phyloP scores from a whole-genome alignment of 2,797 vertebrate species.

The Sebastes kiyomatsui region DNA sequence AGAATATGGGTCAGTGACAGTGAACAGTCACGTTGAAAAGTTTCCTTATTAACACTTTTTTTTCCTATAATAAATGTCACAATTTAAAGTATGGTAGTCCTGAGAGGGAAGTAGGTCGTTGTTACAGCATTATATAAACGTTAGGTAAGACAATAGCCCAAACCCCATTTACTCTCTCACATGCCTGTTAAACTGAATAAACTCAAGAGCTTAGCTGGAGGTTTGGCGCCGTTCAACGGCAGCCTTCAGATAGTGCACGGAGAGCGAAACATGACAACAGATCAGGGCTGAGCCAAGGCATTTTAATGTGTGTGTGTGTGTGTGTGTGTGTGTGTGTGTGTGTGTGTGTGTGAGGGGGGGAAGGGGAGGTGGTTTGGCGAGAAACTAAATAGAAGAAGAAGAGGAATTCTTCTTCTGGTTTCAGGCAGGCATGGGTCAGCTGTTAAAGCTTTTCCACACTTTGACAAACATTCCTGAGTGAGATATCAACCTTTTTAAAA shows the following conservation, averaged over 20 bases:
- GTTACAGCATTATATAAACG: slow-evolving; percentile 64
- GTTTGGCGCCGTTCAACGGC: slow-evolving; percentile 29
- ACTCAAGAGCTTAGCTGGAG: neutral
- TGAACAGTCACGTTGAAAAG: slow-evolving; percentile 2
- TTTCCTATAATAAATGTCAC: slow-evolving; percentile 22
- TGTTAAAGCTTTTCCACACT: neutral
- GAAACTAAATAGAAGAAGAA: neutral
- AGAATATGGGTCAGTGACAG: slow-evolving; percentile 34
- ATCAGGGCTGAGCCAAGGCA: neutral
- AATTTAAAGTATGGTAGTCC: slow-evolving; percentile 27
- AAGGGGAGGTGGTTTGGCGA: neutral
- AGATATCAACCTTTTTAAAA: slow-evolving; percentile 9
- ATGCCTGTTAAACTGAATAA: slow-evolving; percentile 34
- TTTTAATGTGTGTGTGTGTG: neutral
- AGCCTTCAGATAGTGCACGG: neutral
- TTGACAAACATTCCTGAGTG: neutral
- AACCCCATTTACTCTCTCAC: slow-evolving; percentile 62
- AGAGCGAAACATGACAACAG: slow-evolving; percentile 8
- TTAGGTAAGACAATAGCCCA: slow-evolving; percentile 57
- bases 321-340: neutral
- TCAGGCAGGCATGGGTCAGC: neutral
- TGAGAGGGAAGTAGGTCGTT: slow-evolving; percentile 70
- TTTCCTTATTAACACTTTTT: slow-evolving; percentile 11
- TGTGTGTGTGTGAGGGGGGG: too few relatives aligned
- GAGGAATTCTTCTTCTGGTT: neutral